Conservation (phyloP, 2,113 vertebrate species). For the Eulemur macaco region DNA sequence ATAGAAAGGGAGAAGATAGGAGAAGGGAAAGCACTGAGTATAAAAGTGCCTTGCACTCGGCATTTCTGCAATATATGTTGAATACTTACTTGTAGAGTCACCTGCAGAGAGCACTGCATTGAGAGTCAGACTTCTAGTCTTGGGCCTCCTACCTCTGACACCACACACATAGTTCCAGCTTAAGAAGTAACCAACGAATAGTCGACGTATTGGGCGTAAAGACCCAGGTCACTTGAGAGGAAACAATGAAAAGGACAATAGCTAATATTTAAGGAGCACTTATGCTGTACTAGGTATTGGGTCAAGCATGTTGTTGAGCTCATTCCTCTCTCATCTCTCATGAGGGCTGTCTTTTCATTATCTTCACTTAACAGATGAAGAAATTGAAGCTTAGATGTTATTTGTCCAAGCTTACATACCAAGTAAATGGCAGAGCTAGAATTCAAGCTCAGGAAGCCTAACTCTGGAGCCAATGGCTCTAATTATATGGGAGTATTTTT, state of each 20-base stretch:
- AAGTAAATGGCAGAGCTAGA: background rate
- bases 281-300: background rate
- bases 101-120: background rate
- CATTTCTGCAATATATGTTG: background rate
- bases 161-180: background rate
- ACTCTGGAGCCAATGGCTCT: background rate
- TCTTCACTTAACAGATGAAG: background rate
- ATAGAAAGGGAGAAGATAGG: background rate
- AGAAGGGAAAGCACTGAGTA: accelerated
- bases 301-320: background rate
- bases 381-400: background rate
- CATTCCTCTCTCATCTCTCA: background rate
- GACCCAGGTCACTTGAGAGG: background rate
- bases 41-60: background rate
- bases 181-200: background rate
- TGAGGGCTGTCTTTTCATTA: background rate
- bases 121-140: background rate
- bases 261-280: background rate
- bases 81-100: background rate
- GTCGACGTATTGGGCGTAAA: background rate
- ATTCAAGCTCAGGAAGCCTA: background rate
- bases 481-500: background rate
- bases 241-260: background rate
- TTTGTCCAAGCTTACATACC: background rate
- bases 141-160: background rate